Base-by-base conservation (phyloP, 2,888 invertebrate species). In the Phragmatobia fuliginosa region DNA sequence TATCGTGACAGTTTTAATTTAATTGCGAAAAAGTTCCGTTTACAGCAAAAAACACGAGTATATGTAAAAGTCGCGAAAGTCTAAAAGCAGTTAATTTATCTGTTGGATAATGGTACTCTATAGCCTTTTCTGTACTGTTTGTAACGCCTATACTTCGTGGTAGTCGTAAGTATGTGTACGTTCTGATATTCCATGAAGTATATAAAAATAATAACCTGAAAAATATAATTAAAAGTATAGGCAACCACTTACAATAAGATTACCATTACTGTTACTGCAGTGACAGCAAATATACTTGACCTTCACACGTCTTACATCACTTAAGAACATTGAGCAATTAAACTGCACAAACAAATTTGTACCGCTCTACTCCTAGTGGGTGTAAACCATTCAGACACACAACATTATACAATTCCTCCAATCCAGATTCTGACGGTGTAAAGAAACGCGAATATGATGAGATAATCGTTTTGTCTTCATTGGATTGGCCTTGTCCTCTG, bases 401-500 rank as follows among this genome's bases (percentile, higher is more conserved):
- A 59, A 33, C 32, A 73, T 78, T 58, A 78, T 52, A 68, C 62
- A 59, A 70, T 70, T 66, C 70, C 70, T 70, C 36, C 68, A 73
- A 64, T 73, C 72, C 78, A 69, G 75, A 76, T 72, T 72, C 70
- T 65, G 67, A 60, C 68, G 66, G 68, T 71, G 65, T 38, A 41
- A 41, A 69, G 71, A 72, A 62, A 70, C 71, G 71, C 58, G 68
- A 71, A 32, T 72, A 74, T 79, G 68, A 80, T 75, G 73, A 81
- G 72, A 81, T 80, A 80, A 81, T 76, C 56, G 64, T 64, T 59
- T 16, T 56, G 68, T 74, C 71, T 67, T 62, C 68, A 80, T 80
- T 80, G 71, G 73, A 70, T 70, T 61, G 76, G 68, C 80, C 81
- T 80, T 76, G 80, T 1, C 4, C 0, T 68, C 62, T 80, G 80